Conservation (phyloP, 2,888 invertebrate species). For the Drosophila gaucha region DNA sequence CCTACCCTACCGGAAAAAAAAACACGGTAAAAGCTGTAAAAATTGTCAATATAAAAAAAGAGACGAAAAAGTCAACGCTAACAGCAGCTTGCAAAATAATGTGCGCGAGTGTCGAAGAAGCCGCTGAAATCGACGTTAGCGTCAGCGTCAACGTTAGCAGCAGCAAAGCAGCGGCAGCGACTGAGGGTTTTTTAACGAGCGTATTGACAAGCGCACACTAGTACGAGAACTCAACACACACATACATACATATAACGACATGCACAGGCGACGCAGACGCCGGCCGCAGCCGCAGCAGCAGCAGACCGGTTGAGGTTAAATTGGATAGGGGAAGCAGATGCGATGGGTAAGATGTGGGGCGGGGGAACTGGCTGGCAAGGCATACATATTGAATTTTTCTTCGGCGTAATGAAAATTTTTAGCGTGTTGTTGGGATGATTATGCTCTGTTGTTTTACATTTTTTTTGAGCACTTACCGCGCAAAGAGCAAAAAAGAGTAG, state of each 20-base stretch:
- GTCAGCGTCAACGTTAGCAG: constrained; percentile 21
- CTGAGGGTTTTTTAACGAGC: constrained; percentile 66
- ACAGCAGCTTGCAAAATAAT: constrained; percentile 72
- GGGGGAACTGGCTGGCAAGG: constrained; percentile 43
- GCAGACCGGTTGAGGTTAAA: constrained; percentile 78
- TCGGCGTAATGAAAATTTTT: constrained; percentile 74
- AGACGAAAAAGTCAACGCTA: constrained; percentile 55
- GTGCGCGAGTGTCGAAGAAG: constrained; percentile 75
- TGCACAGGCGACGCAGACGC: constrained; percentile 67
- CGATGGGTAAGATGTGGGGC: constrained; percentile 22
- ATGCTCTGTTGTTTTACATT: constrained; percentile 13
- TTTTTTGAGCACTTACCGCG: constrained; percentile 57
- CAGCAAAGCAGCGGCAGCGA: constrained; percentile 26
- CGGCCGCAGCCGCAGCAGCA: constrained; percentile 55
- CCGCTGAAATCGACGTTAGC: constrained; percentile 62
- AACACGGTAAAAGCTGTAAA: constrained; percentile 73
- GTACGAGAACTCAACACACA: constrained; percentile 49
- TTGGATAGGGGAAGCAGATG: constrained; percentile 72
- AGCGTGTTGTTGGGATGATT: constrained; percentile 48
- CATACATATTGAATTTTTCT: constrained; percentile 77
- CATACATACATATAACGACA: constrained; percentile 39
- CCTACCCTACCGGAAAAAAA: constrained; percentile 33
- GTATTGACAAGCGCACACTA: constrained; percentile 70
- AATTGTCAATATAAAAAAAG: constrained; percentile 70
- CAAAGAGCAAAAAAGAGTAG: constrained; percentile 53